phyloP scores from a whole-genome alignment of 2,113 vertebrate species.

The Limanda limanda region DNA sequence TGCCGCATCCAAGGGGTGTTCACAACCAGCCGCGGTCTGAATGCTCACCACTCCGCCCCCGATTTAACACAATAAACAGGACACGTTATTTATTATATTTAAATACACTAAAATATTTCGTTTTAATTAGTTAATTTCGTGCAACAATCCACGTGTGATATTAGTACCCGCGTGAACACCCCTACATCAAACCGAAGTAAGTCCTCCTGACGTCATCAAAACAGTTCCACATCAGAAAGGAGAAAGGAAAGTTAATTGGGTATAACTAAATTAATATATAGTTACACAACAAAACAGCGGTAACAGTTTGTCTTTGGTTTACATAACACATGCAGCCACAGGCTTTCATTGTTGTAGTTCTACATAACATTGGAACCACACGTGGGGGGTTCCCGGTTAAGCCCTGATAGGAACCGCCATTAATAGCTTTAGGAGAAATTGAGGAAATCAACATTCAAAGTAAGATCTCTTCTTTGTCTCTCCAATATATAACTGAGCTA shows the following conservation, averaged over 20 bases:
- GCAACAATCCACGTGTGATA: neutral
- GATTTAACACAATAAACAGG: neutral
- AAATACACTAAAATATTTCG: neutral
- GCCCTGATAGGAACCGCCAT: neutral
- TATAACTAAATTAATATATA: neutral
- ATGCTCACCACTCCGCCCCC: accelerated
- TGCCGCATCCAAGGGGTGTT: conserved; percentile 20
- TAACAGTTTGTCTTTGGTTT: neutral
- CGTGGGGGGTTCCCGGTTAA: conserved; percentile 54
- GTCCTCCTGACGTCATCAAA: conserved; percentile 43
- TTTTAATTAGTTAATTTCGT: neutral
- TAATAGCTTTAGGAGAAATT: too few relatives aligned
- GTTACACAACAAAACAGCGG: neutral
- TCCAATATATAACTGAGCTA: too few relatives aligned
- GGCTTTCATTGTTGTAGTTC: neutral
- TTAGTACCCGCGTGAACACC: neutral
- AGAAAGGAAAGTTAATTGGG: neutral
- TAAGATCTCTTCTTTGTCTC: too few relatives aligned
- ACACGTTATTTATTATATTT: neutral
- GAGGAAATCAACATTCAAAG: too few relatives aligned
- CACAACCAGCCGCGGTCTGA: accelerated
- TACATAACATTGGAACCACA: conserved; percentile 14
- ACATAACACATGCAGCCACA: neutral
- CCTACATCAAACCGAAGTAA: conserved; percentile 7
- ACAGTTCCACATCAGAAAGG: conserved; percentile 26